These are phyloP conservation scores for Melanitta fusca DNA, from an alignment of 2,797 vertebrate genomes.

Conservation along the genomic window DNA sequence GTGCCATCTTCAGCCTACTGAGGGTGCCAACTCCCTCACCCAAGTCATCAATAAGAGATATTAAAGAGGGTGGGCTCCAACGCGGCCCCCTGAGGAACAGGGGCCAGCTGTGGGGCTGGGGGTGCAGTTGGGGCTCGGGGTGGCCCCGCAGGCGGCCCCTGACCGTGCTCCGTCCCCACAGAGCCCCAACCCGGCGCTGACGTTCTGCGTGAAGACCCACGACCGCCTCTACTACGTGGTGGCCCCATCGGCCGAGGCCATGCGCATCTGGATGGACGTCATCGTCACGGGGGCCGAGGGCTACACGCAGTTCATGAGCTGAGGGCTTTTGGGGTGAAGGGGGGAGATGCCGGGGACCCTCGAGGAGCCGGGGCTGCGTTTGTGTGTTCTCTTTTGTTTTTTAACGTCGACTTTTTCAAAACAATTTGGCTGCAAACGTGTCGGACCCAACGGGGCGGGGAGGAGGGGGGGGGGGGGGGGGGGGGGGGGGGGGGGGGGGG, in stretches of 20 bases:
- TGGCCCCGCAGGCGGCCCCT: no score
- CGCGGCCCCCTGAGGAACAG: no score
- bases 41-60: no score
- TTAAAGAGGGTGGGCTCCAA: no score
- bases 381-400: background rate
- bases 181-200: constrained; percentile 94
- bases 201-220: constrained; percentile 97
- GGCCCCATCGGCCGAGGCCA: constrained; percentile 92
- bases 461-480: no score
- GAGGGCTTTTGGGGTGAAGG: background rate
- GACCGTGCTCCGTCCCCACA: constrained; percentile 51
- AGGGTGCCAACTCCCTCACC: no score
- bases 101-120: no score
- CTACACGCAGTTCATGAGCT: constrained; percentile 97
- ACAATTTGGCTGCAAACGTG: background rate
- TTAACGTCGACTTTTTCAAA: background rate
- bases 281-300: constrained; percentile 96
- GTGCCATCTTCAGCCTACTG: no score
- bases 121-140: no score
- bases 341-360: no score
- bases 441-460: background rate
- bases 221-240: constrained; percentile 97
- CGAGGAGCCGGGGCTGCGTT: no score
- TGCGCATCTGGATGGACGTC: constrained; percentile 99
- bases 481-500: no score